Evolutionary conservation across 1,140 invertebrate species (phyloP), one percentile per base, ranked within the genome.

Genomic region (Anoplolepis gracilipes): DNA sequence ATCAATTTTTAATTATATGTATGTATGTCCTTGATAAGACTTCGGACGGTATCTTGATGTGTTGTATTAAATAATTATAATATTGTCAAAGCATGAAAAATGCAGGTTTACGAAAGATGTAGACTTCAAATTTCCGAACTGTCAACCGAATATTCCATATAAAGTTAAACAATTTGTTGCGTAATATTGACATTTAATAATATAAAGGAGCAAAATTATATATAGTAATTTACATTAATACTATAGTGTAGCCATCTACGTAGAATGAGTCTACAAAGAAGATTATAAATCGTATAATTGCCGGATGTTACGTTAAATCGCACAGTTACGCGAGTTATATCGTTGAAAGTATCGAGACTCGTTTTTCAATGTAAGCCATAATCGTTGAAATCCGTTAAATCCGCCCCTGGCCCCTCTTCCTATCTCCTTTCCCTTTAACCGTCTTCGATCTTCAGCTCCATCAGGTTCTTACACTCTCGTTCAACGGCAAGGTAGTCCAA

Each of bases 401-500:
- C 81, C 70, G 81, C 81, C 61, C 81, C 85, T 84, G 53, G 69
- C 81, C 59, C 81, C 49, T 76, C 82, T 19, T 49, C 36, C 33
- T 75, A 53, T 36, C 39, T 87, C 46, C 57, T 53, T 72, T 16
- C 64, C 33, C 49, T 70, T 72, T 72, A 57, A 28, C 49, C 53
- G 64, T 57, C 70, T 78, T 75, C 82, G 77, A 70, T 85, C 75
- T 78, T 79, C 55, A 53, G 49, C 77, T 84, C 84, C 70, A 79
- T 79, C 85, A 69, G 73, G 42, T 61, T 81, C 81, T 85, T 78
- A 67, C 72, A 70, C 84, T 78, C 77, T 86, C 72, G 65, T 72
- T 64, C 75, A 76, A 39, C 49, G 36, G 16, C 22, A n/a, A 81
- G 77, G 49, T 57, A 81, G 76, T 61, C 69, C 76, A 69, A 88